A percentile compares a stretch with the other conserved stretches of the same genome.
Conservation (phyloP, 2,797 vertebrate genomes). For the Rhinogobio ventralis region DNA sequence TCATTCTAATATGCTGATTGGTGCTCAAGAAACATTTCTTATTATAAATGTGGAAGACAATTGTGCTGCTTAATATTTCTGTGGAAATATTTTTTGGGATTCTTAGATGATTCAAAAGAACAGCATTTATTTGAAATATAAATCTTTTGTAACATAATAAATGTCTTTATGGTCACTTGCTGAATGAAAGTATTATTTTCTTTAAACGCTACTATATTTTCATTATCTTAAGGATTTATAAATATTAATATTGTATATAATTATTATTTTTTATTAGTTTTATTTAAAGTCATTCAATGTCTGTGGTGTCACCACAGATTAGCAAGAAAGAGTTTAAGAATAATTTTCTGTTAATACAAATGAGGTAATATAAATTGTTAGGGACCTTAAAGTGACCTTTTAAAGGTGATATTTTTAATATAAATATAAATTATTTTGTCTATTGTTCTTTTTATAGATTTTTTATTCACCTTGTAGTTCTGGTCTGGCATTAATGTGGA, state of each 20-base stretch:
- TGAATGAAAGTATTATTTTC: not conserved
- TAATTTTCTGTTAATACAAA: not conserved
- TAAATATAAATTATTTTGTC: too few species aligned
- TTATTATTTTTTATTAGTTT: not conserved
- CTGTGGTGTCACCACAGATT: too few species aligned
- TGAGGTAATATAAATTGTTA: not conserved
- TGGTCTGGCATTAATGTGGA: constrained; percentile 77
- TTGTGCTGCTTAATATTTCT: not conserved
- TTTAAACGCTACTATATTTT: not conserved
- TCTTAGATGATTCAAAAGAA: not conserved
- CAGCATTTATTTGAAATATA: not conserved
- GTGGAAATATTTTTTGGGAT: not conserved
- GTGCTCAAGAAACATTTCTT: not conserved
- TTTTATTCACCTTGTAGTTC: constrained; percentile 76
- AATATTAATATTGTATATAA: not conserved
- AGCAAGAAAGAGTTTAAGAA: too few species aligned
- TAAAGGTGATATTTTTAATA: not conserved
- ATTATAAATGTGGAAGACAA: not conserved
- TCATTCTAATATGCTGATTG: not conserved
- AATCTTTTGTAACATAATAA: not conserved
- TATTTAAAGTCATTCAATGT: not conserved
- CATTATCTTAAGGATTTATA: not conserved
- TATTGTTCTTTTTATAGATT: too few species aligned
- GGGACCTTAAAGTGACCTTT: not conserved
- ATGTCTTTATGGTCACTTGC: not conserved